These are phyloP conservation scores for Corythaixoides concolor DNA, from an alignment of 2,113 vertebrate species.

Conservation along the genomic window DNA sequence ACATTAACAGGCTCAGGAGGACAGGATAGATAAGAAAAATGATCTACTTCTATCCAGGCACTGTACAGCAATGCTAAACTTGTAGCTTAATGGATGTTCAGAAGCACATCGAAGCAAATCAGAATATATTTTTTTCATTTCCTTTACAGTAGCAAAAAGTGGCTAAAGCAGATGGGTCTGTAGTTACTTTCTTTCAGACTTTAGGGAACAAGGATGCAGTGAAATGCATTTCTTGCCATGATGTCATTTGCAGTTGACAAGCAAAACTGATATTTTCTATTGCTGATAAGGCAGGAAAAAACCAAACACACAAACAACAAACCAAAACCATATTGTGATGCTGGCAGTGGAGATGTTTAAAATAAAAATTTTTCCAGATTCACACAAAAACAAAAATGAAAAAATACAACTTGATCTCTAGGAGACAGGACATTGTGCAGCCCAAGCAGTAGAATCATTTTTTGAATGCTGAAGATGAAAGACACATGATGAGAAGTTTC, in stretches of 20 bases:
- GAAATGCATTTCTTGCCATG: neutral
- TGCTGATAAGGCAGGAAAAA: neutral
- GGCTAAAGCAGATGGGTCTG: neutral
- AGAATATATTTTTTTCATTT: conserved; percentile 6
- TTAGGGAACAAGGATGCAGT: neutral
- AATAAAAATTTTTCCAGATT: neutral
- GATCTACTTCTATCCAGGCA: conserved; percentile 15
- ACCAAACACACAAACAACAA: neutral
- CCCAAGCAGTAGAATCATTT: neutral
- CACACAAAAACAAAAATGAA: neutral
- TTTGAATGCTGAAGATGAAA: neutral
- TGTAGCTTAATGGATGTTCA: conserved; percentile 14
- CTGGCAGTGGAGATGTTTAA: neutral
- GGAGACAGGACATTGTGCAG: neutral
- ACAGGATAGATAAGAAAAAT: conserved; percentile 31
- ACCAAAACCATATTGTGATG: neutral
- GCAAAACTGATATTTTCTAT: neutral
- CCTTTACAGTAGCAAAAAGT: neutral
- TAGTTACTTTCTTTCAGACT: neutral
- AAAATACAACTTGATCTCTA: neutral
- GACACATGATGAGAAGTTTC: neutral
- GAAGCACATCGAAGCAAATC: conserved; percentile 40
- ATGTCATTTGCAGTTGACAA: neutral
- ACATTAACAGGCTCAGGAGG: conserved; percentile 47
- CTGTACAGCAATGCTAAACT: neutral